Conservation (phyloP, 2,888 invertebrate species). For the Eurois occulta region DNA sequence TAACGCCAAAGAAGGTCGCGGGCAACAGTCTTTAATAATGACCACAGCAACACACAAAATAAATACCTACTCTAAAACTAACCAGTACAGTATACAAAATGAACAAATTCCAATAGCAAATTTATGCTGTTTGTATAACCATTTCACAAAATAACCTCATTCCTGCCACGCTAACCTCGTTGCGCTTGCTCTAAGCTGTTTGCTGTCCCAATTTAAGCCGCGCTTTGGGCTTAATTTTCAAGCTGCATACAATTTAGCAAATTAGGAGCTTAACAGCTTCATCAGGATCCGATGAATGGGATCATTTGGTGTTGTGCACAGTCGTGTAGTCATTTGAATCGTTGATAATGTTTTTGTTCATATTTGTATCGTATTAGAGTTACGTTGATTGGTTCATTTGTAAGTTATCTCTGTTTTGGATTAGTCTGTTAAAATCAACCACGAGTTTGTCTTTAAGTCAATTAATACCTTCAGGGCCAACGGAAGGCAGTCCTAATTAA, state of each 20-base stretch:
- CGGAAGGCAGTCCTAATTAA: background rate
- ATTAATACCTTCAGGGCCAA: background rate
- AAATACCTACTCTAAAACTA: background rate
- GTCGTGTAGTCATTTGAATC: conserved; percentile 33
- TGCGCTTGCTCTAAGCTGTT: conserved; percentile 61
- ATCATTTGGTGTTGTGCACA: conserved; percentile 61
- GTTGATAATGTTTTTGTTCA: conserved; percentile 18
- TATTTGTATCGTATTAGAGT: conserved; percentile 13
- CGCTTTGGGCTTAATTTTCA: conserved; percentile 70
- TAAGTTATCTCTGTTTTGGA: background rate
- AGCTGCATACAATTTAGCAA: conserved; percentile 73
- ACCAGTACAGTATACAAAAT: background rate
- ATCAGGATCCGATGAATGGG: conserved; percentile 72
- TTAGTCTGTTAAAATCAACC: background rate
- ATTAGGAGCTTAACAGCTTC: conserved; percentile 73
- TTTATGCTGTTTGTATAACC: conserved; percentile 4
- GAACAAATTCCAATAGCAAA: conserved; percentile 20
- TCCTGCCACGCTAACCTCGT: conserved; percentile 38
- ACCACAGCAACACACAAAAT: background rate
- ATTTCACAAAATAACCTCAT: conserved; percentile 24
- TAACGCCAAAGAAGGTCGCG: too few relatives aligned
- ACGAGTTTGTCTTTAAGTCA: background rate
- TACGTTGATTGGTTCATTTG: conserved; percentile 10
- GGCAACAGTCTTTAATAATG: background rate
- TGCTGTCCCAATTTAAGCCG: conserved; percentile 63